Base-by-base conservation (phyloP, 2,113 vertebrate genomes). In the Aspidoscelis tigris region DNA sequence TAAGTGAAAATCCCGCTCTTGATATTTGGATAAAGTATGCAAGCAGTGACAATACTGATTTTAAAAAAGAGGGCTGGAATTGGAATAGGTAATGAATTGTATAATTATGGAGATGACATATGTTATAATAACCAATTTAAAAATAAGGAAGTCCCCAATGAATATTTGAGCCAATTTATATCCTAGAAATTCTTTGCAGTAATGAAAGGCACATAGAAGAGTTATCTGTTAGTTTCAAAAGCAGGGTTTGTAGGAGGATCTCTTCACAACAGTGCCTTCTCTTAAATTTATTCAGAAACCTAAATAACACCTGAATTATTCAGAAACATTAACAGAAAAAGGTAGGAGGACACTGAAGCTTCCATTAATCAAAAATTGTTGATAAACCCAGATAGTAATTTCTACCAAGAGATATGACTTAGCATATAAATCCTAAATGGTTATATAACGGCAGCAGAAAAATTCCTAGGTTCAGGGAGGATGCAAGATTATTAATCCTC, bases 311-410 rank as follows among this genome's bases (percentile, higher is more conserved):
- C 70, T 88, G 58, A 78, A 77, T 74, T 20, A 11, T 72, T 85
- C 39, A 50, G 74, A 5, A 82, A 77, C 73, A 87, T 18, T 82
- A 91, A 87, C 44, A 69, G 5, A 70, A 41, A 70, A 11, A 70
- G 22, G 39, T 71, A 50, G 76, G 86, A 69, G 69, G 80, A 66
- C 21, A 44, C 14, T 44, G 58, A 69, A 47, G 85, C 72, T 72
- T 58, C 64, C 61, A 55, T 86, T 50, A 76, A 39, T 43, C 44
- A 76, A 24, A 70, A 70, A 22, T 61, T 61, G 5, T 68, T 47
- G 82, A 68, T 44, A 58, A 66, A 73, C 61, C 44, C 70, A 53
- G 11, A 86, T 76, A 86, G 82, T 65, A 77, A 91, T 87, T 85
- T 43, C 64, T 21, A 26, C 16, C 1, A 24, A 87, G 76, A 84